phyloP scores from a whole-genome alignment of 1,140 invertebrate genomes.

The Drosophila chauvacae region DNA sequence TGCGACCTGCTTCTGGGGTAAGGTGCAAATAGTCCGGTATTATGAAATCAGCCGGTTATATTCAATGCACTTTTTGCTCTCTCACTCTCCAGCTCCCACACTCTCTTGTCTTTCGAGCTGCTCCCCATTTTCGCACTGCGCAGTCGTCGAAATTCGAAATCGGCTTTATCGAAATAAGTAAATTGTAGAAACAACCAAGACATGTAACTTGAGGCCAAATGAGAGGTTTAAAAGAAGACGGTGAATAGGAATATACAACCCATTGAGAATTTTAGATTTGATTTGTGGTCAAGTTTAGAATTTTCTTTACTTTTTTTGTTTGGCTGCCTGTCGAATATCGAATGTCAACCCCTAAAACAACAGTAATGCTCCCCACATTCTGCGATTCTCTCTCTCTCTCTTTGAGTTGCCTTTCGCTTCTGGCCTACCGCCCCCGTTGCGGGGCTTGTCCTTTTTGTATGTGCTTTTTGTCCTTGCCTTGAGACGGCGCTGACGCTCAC shows the following conservation, averaged over 20 bases:
- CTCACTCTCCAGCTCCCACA: not conserved
- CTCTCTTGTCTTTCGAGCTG: not conserved
- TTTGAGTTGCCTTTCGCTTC: not conserved
- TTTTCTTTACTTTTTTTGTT: not conserved
- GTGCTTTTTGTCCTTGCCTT: slow-evolving; percentile 74
- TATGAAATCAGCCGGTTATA: slow-evolving; percentile 50
- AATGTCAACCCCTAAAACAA: slow-evolving; percentile 3
- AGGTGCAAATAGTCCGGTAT: slow-evolving; percentile 14
- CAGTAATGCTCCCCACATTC: not conserved
- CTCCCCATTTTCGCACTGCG: slow-evolving; percentile 19
- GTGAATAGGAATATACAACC: not conserved
- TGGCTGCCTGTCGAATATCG: too few relatives aligned
- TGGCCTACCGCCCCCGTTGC: slow-evolving; percentile 32
- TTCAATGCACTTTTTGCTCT: slow-evolving; percentile 42
- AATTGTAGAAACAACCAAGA: not conserved
- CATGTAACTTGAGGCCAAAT: not conserved
- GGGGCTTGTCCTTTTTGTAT: slow-evolving; percentile 66
- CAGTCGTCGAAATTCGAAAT: slow-evolving; percentile 28
- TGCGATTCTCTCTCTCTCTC: slow-evolving; percentile 12
- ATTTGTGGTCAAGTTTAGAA: not conserved
- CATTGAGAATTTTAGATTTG: not conserved
- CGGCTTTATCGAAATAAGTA: slow-evolving; percentile 2
- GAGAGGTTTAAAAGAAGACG: not conserved
- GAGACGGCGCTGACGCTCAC: slow-evolving; percentile 32
- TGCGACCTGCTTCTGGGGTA: not conserved